A percentile compares a stretch with the other conserved stretches of the same genome.
phyloP scores from a whole-genome alignment of 2,888 invertebrate genomes.

The Halocaridina rubra region DNA sequence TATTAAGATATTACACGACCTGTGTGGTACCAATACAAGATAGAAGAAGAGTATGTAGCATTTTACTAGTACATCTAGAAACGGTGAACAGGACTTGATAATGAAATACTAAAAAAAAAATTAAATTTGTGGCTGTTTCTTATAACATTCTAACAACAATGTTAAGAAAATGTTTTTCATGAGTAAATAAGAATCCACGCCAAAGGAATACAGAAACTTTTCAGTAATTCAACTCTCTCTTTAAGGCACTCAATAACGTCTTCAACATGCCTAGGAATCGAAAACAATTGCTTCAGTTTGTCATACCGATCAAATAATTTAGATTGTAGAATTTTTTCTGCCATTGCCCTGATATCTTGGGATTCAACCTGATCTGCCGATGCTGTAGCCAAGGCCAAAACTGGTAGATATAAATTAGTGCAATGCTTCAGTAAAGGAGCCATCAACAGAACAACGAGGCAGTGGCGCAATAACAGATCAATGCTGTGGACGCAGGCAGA shows the following conservation, averaged over 20 bases:
- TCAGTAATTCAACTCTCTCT: no score
- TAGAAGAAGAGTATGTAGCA: no score
- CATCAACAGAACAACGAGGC: slow-evolving; percentile 30
- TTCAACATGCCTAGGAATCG: slow-evolving; percentile 38
- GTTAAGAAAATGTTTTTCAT: not conserved
- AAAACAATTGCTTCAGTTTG: slow-evolving; percentile 17
- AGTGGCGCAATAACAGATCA: slow-evolving; percentile 42
- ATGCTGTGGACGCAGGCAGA: slow-evolving; percentile 38
- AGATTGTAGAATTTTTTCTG: not conserved
- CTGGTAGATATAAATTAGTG: not conserved
- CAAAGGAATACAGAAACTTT: no score
- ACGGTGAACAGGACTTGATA: no score
- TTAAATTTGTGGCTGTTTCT: no score
- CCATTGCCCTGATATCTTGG: slow-evolving; percentile 36
- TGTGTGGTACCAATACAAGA: no score
- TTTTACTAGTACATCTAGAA: no score
- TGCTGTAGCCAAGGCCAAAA: slow-evolving; percentile 34
- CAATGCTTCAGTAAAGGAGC: slow-evolving; percentile 26
- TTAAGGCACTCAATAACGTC: no score
- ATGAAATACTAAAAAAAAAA: no score
- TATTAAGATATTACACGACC: no score
- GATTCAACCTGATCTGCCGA: slow-evolving; percentile 34
- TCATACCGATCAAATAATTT: slow-evolving; percentile 3
- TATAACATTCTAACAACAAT: not conserved
- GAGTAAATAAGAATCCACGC: not conserved